Evolutionary conservation across 2,888 invertebrate genomes (phyloP).

Genomic region (Myathropa florea): DNA sequence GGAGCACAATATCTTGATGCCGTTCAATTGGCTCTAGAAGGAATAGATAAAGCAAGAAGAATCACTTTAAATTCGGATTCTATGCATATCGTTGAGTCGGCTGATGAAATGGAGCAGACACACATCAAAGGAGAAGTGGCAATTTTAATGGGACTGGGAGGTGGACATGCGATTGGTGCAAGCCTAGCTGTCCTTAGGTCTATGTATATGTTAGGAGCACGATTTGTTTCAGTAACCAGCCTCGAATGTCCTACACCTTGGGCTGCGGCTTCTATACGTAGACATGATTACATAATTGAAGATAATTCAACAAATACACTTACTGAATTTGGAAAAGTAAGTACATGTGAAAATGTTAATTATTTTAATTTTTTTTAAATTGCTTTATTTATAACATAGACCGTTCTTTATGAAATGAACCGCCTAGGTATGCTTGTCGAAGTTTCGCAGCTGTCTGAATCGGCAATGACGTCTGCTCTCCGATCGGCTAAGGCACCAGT

Average conservation of each 20-base stretch:
- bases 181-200: slow-evolving; percentile 85
- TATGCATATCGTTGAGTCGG: slow-evolving; percentile 82
- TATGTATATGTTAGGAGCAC: slow-evolving; percentile 85
- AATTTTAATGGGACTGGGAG: slow-evolving; percentile 85
- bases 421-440: slow-evolving; percentile 87
- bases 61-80: slow-evolving; percentile 82
- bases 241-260: slow-evolving; percentile 86
- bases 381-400: slow-evolving; percentile 77
- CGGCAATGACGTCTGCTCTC: slow-evolving; percentile 84
- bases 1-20: slow-evolving; percentile 85
- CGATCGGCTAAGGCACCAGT: slow-evolving; percentile 84
- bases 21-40: slow-evolving; percentile 85
- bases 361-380: not conserved
- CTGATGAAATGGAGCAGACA: slow-evolving; percentile 83
- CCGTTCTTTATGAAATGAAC: slow-evolving; percentile 86
- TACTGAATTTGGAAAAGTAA: slow-evolving; percentile 81
- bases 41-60: slow-evolving; percentile 85
- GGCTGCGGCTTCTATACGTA: slow-evolving; percentile 80
- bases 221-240: slow-evolving; percentile 86
- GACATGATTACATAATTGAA: slow-evolving; percentile 77
- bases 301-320: slow-evolving; percentile 79
- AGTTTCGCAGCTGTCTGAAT: slow-evolving; percentile 84
- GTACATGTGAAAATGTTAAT: not conserved
- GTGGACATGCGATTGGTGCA: slow-evolving; percentile 86
- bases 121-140: slow-evolving; percentile 84